These are phyloP conservation scores for Bhutanitis thaidina DNA, from an alignment of 2,888 invertebrate species.

Conservation along the genomic window DNA sequence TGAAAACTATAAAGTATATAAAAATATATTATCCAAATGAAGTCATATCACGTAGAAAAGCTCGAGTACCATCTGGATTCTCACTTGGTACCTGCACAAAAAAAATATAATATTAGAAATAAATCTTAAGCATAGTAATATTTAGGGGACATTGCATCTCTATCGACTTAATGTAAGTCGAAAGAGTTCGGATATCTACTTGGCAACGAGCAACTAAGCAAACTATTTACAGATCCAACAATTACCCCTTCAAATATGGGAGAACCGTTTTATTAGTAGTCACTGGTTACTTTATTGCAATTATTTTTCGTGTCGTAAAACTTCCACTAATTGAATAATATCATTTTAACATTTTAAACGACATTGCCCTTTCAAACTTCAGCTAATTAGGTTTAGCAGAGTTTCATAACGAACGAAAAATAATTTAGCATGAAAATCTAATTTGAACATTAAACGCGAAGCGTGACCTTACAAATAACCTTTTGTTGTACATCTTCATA, in stretches of 20 bases:
- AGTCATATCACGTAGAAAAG: constrained; percentile 81
- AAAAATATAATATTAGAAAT: not conserved
- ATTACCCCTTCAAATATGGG: no score
- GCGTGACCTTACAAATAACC: constrained; percentile 3
- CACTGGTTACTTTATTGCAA: no score
- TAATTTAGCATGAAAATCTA: constrained; percentile 4
- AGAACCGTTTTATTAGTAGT: no score
- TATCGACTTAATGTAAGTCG: no score
- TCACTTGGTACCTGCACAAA: constrained; percentile 82
- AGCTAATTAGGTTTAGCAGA: not conserved
- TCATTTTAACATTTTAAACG: not conserved
- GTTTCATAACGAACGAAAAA: not conserved
- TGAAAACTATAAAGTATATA: not conserved
- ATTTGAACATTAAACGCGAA: not conserved
- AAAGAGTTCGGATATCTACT: no score
- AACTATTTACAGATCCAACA: no score
- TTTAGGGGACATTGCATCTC: no score
- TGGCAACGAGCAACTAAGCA: no score
- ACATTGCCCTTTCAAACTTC: not conserved
- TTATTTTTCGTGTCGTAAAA: no score
- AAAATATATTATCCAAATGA: constrained; percentile 46
- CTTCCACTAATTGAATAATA: not conserved
- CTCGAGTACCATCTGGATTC: constrained; percentile 84
- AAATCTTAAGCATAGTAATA: not conserved
- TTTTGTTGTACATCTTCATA: constrained; percentile 23